Conservation (phyloP, 2,888 invertebrate genomes). For the Smittia aterrima region DNA sequence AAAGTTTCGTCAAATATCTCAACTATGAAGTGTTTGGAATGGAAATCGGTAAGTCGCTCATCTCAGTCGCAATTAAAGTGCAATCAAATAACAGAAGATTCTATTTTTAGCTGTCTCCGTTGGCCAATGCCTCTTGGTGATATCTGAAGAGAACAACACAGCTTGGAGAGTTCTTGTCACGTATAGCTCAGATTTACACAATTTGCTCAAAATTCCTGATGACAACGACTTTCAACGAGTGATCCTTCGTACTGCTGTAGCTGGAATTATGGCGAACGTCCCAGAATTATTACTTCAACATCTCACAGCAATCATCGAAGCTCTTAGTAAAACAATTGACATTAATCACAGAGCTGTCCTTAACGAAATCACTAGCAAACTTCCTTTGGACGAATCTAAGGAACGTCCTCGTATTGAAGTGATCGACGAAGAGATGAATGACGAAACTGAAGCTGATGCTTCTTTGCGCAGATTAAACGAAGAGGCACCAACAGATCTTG, state of each 20-base stretch:
- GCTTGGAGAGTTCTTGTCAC: constrained; percentile 59
- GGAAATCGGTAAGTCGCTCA: constrained; percentile 51
- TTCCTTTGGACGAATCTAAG: constrained; percentile 53
- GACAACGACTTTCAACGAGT: constrained; percentile 55
- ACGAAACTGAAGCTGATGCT: constrained; percentile 48
- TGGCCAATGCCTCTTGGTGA: constrained; percentile 67
- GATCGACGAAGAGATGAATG: constrained; percentile 43
- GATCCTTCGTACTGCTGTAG: constrained; percentile 59
- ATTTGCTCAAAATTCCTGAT: constrained; percentile 50
- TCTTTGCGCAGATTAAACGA: constrained; percentile 46
- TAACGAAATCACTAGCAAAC: constrained; percentile 55
- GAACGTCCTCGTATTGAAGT: constrained; percentile 36
- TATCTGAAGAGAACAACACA: constrained; percentile 67
- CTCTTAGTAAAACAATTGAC: constrained; percentile 57
- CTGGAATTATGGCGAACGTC: constrained; percentile 60
- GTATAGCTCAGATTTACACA: constrained; percentile 55
- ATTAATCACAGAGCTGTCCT: constrained; percentile 58
- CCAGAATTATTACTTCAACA: constrained; percentile 56
- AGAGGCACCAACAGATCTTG: constrained; percentile 52
- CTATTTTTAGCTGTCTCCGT: constrained; percentile 54
- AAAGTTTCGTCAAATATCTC: constrained; percentile 61
- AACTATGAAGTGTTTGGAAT: constrained; percentile 59
- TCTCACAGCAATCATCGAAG: constrained; percentile 56
- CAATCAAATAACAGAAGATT: neutral
- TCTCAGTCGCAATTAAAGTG: neutral